These are phyloP conservation scores for Cordylochernes scorpioides DNA, from an alignment of 2,888 invertebrate genomes.

Conservation along the genomic window DNA sequence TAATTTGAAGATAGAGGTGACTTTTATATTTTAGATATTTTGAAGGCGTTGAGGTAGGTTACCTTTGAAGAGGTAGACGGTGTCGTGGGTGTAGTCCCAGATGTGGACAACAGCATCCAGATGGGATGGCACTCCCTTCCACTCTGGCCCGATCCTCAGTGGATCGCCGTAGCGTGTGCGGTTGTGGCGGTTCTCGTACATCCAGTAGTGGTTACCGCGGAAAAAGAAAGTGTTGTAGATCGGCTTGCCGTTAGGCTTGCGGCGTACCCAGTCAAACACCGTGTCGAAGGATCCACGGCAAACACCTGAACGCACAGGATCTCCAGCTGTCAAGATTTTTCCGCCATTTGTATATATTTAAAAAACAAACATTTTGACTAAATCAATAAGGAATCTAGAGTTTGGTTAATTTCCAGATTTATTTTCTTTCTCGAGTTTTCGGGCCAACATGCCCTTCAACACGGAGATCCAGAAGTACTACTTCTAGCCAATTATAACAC, in stretches of 20 bases:
- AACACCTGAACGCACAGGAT: conserved; percentile 16
- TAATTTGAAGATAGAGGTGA: too few relatives aligned
- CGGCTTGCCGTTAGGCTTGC: conserved; percentile 17
- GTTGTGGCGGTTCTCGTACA: conserved; percentile 22
- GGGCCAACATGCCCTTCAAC: too few relatives aligned
- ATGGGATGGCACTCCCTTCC: conserved; percentile 18
- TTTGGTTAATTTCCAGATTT: too few relatives aligned
- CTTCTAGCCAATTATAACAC: too few relatives aligned
- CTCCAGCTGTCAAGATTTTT: too few relatives aligned
- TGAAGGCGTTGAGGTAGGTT: conserved; percentile 2
- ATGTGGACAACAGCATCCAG: conserved; percentile 19
- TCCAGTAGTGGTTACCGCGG: conserved; percentile 21
- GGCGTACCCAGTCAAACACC: conserved; percentile 21
- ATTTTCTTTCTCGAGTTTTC: too few relatives aligned
- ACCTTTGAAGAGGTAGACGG: conserved; percentile 21
- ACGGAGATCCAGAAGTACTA: too few relatives aligned
- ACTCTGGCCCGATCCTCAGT: conserved; percentile 17
- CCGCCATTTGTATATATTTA: too few relatives aligned
- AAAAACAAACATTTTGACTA: too few relatives aligned
- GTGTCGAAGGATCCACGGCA: conserved; percentile 21
- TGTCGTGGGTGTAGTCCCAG: conserved; percentile 15
- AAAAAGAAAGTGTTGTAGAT: conserved; percentile 24
- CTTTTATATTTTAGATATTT: too few relatives aligned
- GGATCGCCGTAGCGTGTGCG: conserved; percentile 22
- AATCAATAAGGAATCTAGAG: too few relatives aligned